Base-by-base conservation (phyloP, 1,140 invertebrate species). In the Drosophila triauraria region DNA sequence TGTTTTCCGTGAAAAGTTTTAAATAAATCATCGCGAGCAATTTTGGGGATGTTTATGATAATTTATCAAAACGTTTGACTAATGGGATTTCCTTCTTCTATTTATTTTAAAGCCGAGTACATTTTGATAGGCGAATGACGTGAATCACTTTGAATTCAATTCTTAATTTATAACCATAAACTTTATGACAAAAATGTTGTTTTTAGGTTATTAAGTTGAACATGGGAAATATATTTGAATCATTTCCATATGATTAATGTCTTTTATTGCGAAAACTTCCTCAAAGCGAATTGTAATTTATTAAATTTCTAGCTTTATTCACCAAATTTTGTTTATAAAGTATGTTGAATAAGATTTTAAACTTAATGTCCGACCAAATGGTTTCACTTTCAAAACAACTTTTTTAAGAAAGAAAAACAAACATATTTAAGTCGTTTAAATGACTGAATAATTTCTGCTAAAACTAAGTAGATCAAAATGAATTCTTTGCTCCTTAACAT, bases 21-120 rank as follows among this genome's bases (percentile, higher is more conserved):
- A 13, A 38, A 53, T 67, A 44, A 54, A 46, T 64, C 20, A 56
- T 56, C 5, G n/a, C 27, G 7, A 17, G 6, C n/a, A 20, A 30
- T 30, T 7, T 9, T n/a, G 42, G 25, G 4, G 25, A 17, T 13
- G 23, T 17, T 44, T 5, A 44, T 20, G 10, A 20, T 32, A 56
- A 54, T 63, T 25, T 38, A 50, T 61, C 30, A 17, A 48, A 23
- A 12, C 2, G 10, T n/a, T 32, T 15, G 20, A 48, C 43, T 20
- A 32, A 58, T 25, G 35, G 10, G 20, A 7, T 8, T 43, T 43
- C 3, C n/a, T 5, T 9, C 7, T 43, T 9, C n/a, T 9, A 17
- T 17, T 17, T 3, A 17, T 13, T 3, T 7, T 42, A 5, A 15
- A 42, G 13, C n/a, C 5, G 30, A 6, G 30, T 30, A 30, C 0